Base-by-base conservation (phyloP, 2,113 vertebrate genomes). In the Sander lucioperca region DNA sequence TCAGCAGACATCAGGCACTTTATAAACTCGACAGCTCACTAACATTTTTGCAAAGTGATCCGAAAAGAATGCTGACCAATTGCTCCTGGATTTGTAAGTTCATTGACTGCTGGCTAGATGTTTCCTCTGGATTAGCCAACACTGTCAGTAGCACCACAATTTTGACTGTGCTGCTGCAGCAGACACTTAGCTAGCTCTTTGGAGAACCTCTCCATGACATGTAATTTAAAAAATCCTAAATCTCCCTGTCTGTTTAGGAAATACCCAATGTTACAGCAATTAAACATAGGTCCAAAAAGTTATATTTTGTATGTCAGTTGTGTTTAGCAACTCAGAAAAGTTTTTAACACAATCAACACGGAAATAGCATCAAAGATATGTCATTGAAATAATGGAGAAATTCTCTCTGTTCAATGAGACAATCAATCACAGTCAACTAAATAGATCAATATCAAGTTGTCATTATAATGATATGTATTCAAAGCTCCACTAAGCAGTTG, bases 101-200 rank as follows among this genome's bases (percentile, higher is more conserved):
- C n/a, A 83, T 80, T 72, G 76, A 83, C 63, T n/a, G 36, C 25
- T 16, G 21, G 53, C 21, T 23, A 1, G 51, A 56, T 66, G 69
- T 57, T 57, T 80, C 13, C 25, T 66, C 39, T 43, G 21, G 53
- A 71, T 80, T 43, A 62, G 53, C 53, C 50, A 57, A 61, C 62
- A 19, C 47, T 58, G 63, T 67, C 53, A 71, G 57, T 78, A 66
- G 67, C 30, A 9, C 3, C 63, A 70, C 43, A 53, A n/a, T 67
- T 33, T 33, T 53, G 30, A 18, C 47, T 30, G 56, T 25, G 65
- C 63, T 25, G 65, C 57, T 23, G 70, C 58, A 30, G 15, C 39
- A 53, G 27, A 64, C 18, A 8, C 36, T 39, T 39, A 9, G 36
- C 36, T 9, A 9, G 36, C 56, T 21, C 33, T 33, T 53, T 53